Evolutionary conservation across 2,113 vertebrate species (phyloP).

Genomic region (Aix galericulata): DNA sequence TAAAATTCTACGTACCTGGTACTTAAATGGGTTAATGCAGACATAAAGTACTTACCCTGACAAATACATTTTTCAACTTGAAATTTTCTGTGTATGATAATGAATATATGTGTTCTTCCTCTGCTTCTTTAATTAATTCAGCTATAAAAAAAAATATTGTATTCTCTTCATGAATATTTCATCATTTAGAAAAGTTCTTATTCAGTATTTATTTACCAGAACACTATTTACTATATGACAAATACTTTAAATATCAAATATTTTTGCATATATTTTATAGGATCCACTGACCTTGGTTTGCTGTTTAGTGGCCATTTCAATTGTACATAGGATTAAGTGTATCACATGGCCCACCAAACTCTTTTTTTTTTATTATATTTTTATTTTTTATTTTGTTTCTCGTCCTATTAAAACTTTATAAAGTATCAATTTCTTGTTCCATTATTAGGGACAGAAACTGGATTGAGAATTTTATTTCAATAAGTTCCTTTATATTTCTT

Average conservation of each 20-base stretch:
- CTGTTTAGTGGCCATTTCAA: neutral
- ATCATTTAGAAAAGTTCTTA: neutral
- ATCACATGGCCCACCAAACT: rapidly evolving
- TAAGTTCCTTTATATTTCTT: neutral
- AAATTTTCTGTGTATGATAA: neutral
- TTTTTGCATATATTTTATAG: neutral
- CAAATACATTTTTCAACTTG: neutral
- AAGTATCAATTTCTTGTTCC: neutral
- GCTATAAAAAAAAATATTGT: neutral
- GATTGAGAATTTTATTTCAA: neutral
- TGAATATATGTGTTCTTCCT: neutral
- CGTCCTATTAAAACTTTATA: neutral
- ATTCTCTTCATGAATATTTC: neutral
- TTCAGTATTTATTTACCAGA: neutral
- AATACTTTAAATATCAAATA: neutral
- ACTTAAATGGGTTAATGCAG: neutral
- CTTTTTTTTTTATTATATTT: neutral
- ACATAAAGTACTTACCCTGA: neutral
- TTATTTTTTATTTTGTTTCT: neutral
- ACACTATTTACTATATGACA: neutral
- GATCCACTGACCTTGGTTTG: neutral
- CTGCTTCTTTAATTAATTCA: neutral
- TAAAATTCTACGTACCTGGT: neutral
- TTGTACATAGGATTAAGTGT: rapidly evolving
- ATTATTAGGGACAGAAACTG: neutral